These are phyloP conservation scores for Phoebastria nigripes DNA, from an alignment of 2,797 vertebrate species.

Conservation along the genomic window DNA sequence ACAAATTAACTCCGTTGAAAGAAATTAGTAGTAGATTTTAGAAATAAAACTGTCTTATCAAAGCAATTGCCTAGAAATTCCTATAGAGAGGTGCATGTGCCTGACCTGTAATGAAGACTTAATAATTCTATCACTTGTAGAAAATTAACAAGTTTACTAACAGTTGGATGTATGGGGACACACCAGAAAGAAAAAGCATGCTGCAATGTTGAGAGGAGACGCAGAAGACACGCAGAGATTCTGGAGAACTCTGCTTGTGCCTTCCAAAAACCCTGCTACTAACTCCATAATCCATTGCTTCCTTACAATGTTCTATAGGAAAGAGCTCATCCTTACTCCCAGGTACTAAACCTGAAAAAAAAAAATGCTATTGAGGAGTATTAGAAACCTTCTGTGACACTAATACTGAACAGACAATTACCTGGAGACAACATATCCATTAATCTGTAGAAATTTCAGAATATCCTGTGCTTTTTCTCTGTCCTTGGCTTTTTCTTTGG, in stretches of 20 bases:
- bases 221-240: background rate
- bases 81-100: background rate
- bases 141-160: background rate
- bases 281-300: background rate
- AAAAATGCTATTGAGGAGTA: background rate
- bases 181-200: background rate
- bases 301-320: background rate
- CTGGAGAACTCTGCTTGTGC: background rate
- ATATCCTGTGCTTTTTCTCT: constrained; percentile 94
- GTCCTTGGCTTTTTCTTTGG: constrained; percentile 95
- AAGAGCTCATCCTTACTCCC: background rate
- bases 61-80: background rate
- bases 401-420: constrained; percentile 34
- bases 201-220: background rate
- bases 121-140: background rate
- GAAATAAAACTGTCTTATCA: background rate
- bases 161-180: background rate
- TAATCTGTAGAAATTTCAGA: constrained; percentile 95
- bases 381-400: background rate
- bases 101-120: background rate
- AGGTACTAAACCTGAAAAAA: background rate
- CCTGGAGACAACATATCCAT: constrained; percentile 91
- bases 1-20: background rate
- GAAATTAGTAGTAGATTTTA: background rate
- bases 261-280: background rate